Conservation (phyloP, 2,888 invertebrate genomes). For the Hirtodrosophila histrioides region DNA sequence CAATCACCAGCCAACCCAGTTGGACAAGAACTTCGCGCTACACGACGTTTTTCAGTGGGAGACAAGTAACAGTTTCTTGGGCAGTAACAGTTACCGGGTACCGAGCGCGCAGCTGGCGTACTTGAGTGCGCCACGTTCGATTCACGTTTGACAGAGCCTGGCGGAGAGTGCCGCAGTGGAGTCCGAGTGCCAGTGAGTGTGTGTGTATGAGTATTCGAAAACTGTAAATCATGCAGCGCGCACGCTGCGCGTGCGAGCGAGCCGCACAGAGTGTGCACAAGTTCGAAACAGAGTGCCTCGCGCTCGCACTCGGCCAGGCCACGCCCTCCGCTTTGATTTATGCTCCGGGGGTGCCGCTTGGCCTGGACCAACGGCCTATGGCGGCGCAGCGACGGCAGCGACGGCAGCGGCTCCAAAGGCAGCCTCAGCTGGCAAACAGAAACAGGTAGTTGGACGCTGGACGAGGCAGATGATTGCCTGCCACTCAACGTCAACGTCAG, state of each 20-base stretch:
- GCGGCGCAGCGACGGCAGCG: constrained; percentile 46
- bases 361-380: constrained; percentile 72
- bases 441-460: constrained; percentile 78
- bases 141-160: constrained; percentile 70
- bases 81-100: constrained; percentile 44
- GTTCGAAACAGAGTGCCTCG: constrained; percentile 53
- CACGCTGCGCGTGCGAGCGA: constrained; percentile 43
- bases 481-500: constrained; percentile 57
- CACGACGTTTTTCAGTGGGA: constrained; percentile 32
- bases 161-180: constrained; percentile 23
- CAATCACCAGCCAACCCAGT: constrained; percentile 36
- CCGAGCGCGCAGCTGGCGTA: constrained; percentile 77
- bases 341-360: constrained; percentile 70
- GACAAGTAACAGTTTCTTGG: constrained; percentile 21
- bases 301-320: constrained; percentile 52
- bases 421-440: constrained; percentile 45
- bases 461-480: constrained; percentile 66
- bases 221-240: constrained; percentile 76
- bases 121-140: constrained; percentile 79
- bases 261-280: constrained; percentile 45
- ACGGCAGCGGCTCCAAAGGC: constrained; percentile 37
- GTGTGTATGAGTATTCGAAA: constrained; percentile 71
- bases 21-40: constrained; percentile 27
- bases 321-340: constrained; percentile 79
- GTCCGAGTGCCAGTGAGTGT: constrained; percentile 26